A percentile compares a stretch with the other conserved stretches of the same genome.
Evolutionary conservation across 2,888 invertebrate genomes (phyloP).

Genomic region (Diplazon laetatorius): DNA sequence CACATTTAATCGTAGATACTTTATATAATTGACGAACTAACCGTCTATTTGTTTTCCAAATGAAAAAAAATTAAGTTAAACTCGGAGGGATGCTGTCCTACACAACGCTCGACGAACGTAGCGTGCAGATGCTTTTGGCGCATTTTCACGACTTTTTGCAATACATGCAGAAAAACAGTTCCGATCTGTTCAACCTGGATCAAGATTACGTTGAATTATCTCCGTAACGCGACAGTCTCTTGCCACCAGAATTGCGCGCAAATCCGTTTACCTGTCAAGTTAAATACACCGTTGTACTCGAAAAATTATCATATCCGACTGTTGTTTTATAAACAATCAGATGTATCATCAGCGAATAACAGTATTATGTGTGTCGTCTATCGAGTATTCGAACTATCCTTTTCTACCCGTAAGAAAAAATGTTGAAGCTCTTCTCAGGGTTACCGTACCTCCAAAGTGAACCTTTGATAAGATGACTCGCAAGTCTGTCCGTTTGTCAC

Average conservation of each 20-base stretch:
- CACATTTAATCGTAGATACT: neutral
- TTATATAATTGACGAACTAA: too few species aligned
- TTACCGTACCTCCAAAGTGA: too few species aligned
- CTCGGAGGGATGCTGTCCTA: slow-evolving; percentile 95
- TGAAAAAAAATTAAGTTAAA: slow-evolving; percentile 85
- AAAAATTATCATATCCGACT: neutral
- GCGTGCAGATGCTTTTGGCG: slow-evolving; percentile 91
- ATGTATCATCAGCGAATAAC: slow-evolving; percentile 25
- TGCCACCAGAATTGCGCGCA: neutral
- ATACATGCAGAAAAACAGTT: slow-evolving; percentile 92
- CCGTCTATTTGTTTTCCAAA: too few species aligned
- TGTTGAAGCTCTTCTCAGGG: too few species aligned
- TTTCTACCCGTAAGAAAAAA: neutral
- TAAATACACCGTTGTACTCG: neutral
- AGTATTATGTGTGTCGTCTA: slow-evolving; percentile 33
- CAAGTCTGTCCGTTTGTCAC: too few species aligned
- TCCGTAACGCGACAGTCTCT: slow-evolving; percentile 80
- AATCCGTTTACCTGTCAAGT: neutral
- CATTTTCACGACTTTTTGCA: slow-evolving; percentile 96
- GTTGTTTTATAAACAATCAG: neutral
- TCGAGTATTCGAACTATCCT: neutral
- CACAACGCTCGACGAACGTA: slow-evolving; percentile 93
- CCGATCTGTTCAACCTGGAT: slow-evolving; percentile 89
- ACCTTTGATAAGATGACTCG: too few species aligned
- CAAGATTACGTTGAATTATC: slow-evolving; percentile 94